Conservation (phyloP, 2,113 vertebrate genomes). For the Ciconia maguari region DNA sequence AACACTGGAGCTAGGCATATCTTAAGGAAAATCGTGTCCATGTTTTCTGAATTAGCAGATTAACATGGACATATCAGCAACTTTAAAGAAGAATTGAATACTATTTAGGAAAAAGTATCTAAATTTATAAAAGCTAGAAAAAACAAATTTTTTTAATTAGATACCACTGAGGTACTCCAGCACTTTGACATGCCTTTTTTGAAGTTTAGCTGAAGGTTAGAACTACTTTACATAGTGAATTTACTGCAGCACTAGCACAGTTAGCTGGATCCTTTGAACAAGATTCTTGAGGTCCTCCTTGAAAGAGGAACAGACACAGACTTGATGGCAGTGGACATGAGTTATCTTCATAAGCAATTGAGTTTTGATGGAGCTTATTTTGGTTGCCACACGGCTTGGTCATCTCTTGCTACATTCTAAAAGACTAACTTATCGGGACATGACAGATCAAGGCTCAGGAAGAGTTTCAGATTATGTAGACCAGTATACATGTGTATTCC, state of each 20-base stretch:
- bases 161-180: not conserved
- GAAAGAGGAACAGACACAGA: not conserved
- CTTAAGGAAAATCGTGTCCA: not conserved
- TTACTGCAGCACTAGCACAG: not conserved
- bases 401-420: not conserved
- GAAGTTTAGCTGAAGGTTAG: not conserved
- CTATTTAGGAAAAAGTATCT: not conserved
- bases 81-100: not conserved
- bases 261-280: not conserved
- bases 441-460: not conserved
- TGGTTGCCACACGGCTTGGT: not conserved
- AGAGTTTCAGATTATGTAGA: not conserved
- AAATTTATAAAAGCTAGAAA: not conserved
- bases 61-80: not conserved
- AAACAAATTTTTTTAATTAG: not conserved
- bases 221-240: not conserved
- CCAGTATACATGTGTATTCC: accelerated
- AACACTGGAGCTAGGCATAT: not conserved
- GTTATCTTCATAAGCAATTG: not conserved
- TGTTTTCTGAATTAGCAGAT: not conserved
- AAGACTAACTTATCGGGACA: not conserved
- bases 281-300: not conserved
- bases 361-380: not conserved
- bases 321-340: not conserved
- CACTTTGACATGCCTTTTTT: not conserved